Conservation (phyloP, 2,113 vertebrate genomes). For the Ivindomyrus marchei region DNA sequence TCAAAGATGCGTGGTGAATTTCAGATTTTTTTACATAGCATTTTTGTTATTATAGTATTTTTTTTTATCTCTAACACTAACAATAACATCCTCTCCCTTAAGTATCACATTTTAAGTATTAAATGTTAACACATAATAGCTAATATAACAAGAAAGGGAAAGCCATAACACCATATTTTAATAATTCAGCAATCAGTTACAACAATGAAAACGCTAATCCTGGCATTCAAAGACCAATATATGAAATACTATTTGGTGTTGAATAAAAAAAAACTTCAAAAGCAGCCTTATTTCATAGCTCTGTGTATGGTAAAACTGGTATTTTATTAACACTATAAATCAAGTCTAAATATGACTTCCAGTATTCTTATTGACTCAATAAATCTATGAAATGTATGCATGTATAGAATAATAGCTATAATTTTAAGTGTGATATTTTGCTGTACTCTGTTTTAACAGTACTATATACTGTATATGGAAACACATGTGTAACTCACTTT, state of each 20-base stretch:
- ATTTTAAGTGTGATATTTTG: neutral
- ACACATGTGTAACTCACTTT: neutral
- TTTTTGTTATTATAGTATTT: neutral
- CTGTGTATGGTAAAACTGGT: neutral
- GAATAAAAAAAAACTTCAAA: neutral
- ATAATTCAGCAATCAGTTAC: neutral
- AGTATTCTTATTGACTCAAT: neutral
- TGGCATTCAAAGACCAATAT: neutral
- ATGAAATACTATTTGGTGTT: neutral
- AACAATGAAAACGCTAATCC: neutral
- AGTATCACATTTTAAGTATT: neutral
- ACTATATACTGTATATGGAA: neutral
- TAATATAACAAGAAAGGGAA: neutral
- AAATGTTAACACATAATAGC: neutral
- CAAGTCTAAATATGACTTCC: neutral
- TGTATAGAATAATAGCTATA: neutral
- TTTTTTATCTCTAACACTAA: neutral
- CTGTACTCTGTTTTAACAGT: neutral
- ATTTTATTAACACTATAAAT: neutral
- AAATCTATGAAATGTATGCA: neutral
- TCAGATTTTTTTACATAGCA: neutral
- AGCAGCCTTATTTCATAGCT: neutral
- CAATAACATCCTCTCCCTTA: neutral
- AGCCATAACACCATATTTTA: neutral
- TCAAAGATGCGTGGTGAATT: neutral